Conservation (phyloP, 2,797 vertebrate species). For the Xenops minutus region DNA sequence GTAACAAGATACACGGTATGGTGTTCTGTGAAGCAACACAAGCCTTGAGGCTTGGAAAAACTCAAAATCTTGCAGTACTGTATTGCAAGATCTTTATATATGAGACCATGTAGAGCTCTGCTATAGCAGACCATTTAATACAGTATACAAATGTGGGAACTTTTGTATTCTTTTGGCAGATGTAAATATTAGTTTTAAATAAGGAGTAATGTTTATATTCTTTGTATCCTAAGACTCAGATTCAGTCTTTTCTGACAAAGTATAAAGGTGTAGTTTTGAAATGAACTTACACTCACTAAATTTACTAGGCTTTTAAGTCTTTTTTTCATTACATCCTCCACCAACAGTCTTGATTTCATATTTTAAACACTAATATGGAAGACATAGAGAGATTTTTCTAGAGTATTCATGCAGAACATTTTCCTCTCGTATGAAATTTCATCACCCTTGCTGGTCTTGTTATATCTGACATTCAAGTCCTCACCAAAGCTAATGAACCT, state of each 20-base stretch:
- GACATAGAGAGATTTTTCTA: not conserved
- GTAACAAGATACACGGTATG: not conserved
- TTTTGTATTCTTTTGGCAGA: not conserved
- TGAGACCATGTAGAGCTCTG: not conserved
- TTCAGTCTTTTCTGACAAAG: not conserved
- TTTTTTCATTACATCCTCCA: not conserved
- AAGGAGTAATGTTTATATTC: not conserved
- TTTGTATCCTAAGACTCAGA: not conserved
- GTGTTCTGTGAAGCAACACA: not conserved
- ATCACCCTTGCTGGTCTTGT: not conserved
- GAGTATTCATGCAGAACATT: not conserved
- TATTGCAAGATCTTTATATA: not conserved
- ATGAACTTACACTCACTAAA: not conserved
- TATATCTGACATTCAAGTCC: slow-evolving; percentile 32
- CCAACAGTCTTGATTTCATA: not conserved
- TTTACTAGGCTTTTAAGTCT: accelerated
- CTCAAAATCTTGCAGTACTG: not conserved
- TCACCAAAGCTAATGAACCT: not conserved
- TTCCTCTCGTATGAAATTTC: not conserved
- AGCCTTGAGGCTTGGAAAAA: not conserved
- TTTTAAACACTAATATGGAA: not conserved
- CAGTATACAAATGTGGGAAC: not conserved
- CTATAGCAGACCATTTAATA: not conserved
- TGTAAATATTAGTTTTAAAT: not conserved
- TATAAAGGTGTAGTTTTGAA: not conserved